Evolutionary conservation across 2,888 invertebrate genomes (phyloP), one percentile per base, ranked within the genome.

Genomic region (Nomada fabriciana): DNA sequence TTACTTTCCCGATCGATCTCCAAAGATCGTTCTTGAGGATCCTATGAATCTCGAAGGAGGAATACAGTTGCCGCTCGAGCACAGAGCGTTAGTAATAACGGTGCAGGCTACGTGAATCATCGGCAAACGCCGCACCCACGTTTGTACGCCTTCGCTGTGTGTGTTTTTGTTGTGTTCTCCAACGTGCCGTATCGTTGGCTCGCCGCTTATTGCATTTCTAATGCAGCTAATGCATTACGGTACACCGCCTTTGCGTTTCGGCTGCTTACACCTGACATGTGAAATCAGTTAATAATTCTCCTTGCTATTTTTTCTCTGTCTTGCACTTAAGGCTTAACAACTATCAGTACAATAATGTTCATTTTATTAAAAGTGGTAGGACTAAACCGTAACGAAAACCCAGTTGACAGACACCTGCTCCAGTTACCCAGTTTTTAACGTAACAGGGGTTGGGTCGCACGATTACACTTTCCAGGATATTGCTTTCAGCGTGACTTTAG

Each of bases 61-160:
- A 81, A 63, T 76, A 13, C 59, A 47, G 50, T 70, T 75, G 64
- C 53, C 64, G 55, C 47, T 68, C 55, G 23, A 11, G 59, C 81
- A 86, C 86, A 86, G 86, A 88, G 13, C 43, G 79, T 88, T 88
- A 80, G 89, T 89, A 91, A 91, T 91, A 91, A 91, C 89, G 89
- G 88, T 86, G 84, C 86, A 68, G 55, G 76, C 73, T 63, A 75
- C 76, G 84, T 88, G 88, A 88, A 88, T 88, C 89, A 88, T 89
- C 88, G 88, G 86, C 72, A 89, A 89, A 88, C 85, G 89, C 84
- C 88, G 79, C 87, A 82, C 89, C 89, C 87, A 87, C 79, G 74
- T 68, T 50, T 63, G 53, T 69, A 78, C 77, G 79, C 69, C 69
- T 83, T 73, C 80, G 69, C 65, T 60, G 50, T 63, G 64, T 53